phyloP scores from a whole-genome alignment of 2,888 invertebrate genomes.

The Tinea pellionella region DNA sequence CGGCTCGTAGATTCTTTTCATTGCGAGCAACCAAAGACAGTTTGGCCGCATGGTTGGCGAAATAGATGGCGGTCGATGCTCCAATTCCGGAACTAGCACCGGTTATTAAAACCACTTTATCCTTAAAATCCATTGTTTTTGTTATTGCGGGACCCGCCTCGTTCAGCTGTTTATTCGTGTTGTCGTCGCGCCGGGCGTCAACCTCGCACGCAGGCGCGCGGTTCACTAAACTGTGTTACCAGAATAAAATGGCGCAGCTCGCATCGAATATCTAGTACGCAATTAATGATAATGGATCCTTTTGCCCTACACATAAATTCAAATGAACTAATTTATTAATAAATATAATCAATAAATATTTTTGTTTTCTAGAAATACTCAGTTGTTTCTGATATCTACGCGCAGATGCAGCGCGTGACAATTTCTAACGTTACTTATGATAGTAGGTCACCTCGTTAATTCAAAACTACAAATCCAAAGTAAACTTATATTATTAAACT shows the following conservation, averaged over 20 bases:
- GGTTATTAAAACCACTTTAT: conserved; percentile 73
- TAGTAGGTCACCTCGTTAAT: too few relatives aligned
- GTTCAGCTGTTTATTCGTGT: not conserved
- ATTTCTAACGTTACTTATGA: too few relatives aligned
- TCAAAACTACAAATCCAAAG: too few relatives aligned
- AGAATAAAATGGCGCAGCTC: not conserved
- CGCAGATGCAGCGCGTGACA: too few relatives aligned
- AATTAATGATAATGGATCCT: too few relatives aligned
- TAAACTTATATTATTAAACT: too few relatives aligned
- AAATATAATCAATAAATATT: too few relatives aligned
- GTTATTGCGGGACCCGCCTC: not conserved
- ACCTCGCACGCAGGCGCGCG: not conserved
- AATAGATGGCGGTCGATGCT: conserved; percentile 74
- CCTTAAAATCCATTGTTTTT: conserved; percentile 65
- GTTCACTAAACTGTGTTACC: conserved; percentile 1
- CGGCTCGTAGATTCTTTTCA: conserved; percentile 41
- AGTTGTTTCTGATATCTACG: too few relatives aligned
- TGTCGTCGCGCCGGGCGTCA: not conserved
- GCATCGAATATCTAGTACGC: not conserved
- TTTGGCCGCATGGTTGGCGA: conserved; percentile 74
- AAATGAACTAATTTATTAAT: too few relatives aligned
- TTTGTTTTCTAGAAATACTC: too few relatives aligned
- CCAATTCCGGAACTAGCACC: conserved; percentile 84
- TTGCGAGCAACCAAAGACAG: conserved; percentile 71
- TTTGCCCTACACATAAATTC: too few relatives aligned